These are phyloP conservation scores for Labroides dimidiatus DNA, from an alignment of 2,797 vertebrate genomes.

Conservation along the genomic window DNA sequence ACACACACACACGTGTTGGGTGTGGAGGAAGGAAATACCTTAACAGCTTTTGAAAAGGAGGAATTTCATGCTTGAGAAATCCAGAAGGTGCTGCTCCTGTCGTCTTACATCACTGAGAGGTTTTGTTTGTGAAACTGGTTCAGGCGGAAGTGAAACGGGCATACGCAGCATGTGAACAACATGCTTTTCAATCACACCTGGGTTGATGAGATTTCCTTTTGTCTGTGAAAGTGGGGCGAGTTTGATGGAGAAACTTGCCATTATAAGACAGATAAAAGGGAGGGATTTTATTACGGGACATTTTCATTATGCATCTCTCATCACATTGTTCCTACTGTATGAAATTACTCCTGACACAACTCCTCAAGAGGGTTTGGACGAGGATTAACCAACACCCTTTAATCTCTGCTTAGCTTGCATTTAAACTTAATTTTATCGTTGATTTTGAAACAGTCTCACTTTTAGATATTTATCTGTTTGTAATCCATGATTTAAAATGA, in stretches of 20 bases:
- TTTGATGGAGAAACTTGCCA: background rate
- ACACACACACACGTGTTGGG: too few relatives aligned
- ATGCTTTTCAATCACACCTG: background rate
- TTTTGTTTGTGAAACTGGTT: constrained; percentile 25
- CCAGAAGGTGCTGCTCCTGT: background rate
- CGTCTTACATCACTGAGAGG: constrained; percentile 34
- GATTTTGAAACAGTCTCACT: too few relatives aligned
- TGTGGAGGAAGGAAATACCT: constrained; percentile 23
- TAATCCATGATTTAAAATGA: too few relatives aligned
- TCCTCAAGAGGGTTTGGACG: background rate
- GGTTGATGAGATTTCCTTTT: background rate
- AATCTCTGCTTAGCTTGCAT: background rate
- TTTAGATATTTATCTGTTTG: too few relatives aligned
- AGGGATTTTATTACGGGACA: background rate
- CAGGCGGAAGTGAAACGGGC: background rate
- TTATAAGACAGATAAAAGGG: background rate
- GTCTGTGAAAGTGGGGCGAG: background rate
- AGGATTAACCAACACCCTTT: background rate
- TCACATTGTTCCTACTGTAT: background rate
- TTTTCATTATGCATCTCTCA: background rate
- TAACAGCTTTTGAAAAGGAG: background rate
- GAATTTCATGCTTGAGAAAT: background rate
- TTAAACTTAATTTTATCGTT: background rate
- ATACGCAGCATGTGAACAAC: background rate
- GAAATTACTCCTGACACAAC: background rate